Evolutionary conservation across 2,888 invertebrate species (phyloP).

Genomic region (Drosophila austrosaltans): DNA sequence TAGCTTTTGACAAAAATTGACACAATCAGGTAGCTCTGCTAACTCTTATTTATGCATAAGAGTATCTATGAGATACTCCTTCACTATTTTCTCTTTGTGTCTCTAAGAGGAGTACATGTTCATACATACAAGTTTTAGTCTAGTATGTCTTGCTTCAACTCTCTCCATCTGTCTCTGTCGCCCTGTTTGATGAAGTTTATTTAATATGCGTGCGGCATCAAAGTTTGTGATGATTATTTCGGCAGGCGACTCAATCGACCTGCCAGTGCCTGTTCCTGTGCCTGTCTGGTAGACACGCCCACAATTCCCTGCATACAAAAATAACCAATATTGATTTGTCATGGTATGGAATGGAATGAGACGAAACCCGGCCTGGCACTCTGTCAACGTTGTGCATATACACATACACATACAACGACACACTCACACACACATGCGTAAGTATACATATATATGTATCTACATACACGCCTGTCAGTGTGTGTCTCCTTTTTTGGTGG

Average conservation of each 20-base stretch:
- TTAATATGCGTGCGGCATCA: conserved; percentile 77
- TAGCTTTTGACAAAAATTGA: conserved; percentile 32
- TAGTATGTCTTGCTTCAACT: not conserved
- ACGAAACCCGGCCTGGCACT: conserved; percentile 6
- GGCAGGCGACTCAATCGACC: conserved; percentile 35
- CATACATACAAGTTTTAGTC: not conserved
- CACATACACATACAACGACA: too few relatives aligned
- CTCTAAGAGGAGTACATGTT: not conserved
- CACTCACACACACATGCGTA: too few relatives aligned
- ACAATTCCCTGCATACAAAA: conserved; percentile 72
- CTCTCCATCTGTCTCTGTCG: conserved; percentile 6
- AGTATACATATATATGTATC: too few relatives aligned
- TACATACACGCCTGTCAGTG: not conserved
- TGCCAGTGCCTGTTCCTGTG: conserved; percentile 23
- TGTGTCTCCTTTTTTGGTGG: conserved; percentile 18
- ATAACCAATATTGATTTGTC: conserved; percentile 77
- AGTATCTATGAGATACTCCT: conserved; percentile 43
- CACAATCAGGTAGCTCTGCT: conserved; percentile 6
- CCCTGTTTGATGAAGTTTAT: conserved; percentile 55
- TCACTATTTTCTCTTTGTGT: not conserved
- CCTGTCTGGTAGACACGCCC: conserved; percentile 58
- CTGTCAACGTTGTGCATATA: conserved; percentile 34
- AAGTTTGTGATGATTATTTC: conserved; percentile 75
- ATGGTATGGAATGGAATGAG: conserved; percentile 30
- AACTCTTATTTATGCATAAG: conserved; percentile 43